These are phyloP conservation scores for Mya arenaria DNA, from an alignment of 1,140 invertebrate species.

Conservation along the genomic window DNA sequence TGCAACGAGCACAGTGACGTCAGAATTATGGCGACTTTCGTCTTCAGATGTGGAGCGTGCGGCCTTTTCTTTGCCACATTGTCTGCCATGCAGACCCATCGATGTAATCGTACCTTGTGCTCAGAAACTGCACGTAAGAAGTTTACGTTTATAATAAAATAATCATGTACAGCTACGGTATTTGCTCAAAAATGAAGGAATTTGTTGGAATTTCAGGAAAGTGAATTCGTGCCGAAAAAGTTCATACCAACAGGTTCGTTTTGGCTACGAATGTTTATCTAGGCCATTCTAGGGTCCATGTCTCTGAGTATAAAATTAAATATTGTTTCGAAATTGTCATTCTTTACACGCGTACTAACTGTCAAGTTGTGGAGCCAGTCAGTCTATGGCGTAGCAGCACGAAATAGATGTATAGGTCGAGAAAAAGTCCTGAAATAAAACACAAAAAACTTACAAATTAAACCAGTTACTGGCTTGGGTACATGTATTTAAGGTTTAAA, in stretches of 20 bases:
- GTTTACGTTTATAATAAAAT: constrained; percentile 13
- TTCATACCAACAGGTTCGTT: background rate
- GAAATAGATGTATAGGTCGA: too few species aligned
- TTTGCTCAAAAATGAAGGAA: constrained; percentile 17
- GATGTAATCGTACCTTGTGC: constrained; percentile 14
- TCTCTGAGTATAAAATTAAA: too few species aligned
- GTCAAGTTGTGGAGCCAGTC: too few species aligned
- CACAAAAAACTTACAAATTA: too few species aligned
- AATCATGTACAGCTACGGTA: constrained; percentile 9
- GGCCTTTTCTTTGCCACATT: constrained; percentile 18
- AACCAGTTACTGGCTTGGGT: too few species aligned
- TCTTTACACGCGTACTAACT: too few species aligned
- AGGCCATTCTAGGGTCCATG: too few species aligned
- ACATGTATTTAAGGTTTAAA: too few species aligned
- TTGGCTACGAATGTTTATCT: too few species aligned
- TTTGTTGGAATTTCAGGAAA: constrained; percentile 20
- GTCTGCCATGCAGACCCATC: constrained; percentile 16
- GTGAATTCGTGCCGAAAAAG: constrained; percentile 18
- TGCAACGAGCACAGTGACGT: constrained; percentile 17
- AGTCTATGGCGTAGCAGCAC: too few species aligned
- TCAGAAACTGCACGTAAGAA: constrained; percentile 12
- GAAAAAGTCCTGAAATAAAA: too few species aligned
- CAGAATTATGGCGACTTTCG: constrained; percentile 3
- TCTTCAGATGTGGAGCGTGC: constrained; percentile 10
- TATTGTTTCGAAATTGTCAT: too few species aligned